Base-by-base conservation (phyloP, 1,140 invertebrate species). In the Parapsyche elsis region DNA sequence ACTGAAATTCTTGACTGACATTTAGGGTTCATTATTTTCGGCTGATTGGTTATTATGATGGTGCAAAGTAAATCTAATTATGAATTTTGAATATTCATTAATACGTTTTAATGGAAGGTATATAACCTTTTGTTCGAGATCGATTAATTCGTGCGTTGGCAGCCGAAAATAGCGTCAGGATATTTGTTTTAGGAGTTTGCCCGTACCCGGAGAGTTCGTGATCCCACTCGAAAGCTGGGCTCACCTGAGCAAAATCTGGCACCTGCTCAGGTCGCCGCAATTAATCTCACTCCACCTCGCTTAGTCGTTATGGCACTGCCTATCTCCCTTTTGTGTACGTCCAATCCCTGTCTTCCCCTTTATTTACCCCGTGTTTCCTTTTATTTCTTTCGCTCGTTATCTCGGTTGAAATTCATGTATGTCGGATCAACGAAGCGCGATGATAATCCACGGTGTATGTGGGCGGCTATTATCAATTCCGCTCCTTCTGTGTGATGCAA, bases 261-360 rank as follows among this genome's bases (percentile, higher is more conserved):
- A 76, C 75, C 75, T 76, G 75, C 53, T 76, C 21, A 45, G 76
- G 76, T 78, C 61, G 76, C 76, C 64, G 64, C 61, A 78, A 78
- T 78, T 78, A 78, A 78, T 59, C 76, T 57, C 76, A 30, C 45
- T 70, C 45, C 76, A 70, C 61, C 64, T 38, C 59, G 21, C 57
- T 46, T 59, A 38, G 76, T 44, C 38, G 59, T 78, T 78, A 78
- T 78, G 59, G 59, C 57, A n/a, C 23, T 57, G 16, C 45, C 19
- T 23, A 45, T 46, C 45, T 12, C 7, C 71, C 16, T 74, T 38
- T 21, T 74, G 23, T 30, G 19, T 23, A 19, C 44, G 38, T 19
- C 21, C 38, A 5, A 71, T 71, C n/a, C 70, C 26, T 30, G 0
- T 26, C 14, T 71, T 38, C 14, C 57, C 57, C 19, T 61, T 61